phyloP scores from a whole-genome alignment of 2,888 invertebrate species.

The Sclerodermus sp. region DNA sequence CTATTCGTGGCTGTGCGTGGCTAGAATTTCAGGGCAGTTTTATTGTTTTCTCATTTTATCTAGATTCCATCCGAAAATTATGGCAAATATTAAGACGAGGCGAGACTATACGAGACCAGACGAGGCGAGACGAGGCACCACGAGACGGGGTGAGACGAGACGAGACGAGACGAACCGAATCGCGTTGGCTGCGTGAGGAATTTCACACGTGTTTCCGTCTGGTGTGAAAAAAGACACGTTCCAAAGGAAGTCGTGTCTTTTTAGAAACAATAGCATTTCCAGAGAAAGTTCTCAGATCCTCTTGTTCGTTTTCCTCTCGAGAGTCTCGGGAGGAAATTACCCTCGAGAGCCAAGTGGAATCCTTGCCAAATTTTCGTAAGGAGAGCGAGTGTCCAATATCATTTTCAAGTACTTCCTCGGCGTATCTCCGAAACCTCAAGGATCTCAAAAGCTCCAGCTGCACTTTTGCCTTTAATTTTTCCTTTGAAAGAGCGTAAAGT shows the following conservation, averaged over 20 bases:
- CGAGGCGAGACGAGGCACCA: no score
- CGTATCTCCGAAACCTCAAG: slow-evolving; percentile 15
- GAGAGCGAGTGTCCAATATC: slow-evolving; percentile 19
- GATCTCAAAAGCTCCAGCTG: no score
- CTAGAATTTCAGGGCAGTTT: slow-evolving; percentile 28
- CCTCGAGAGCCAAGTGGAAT: slow-evolving; percentile 9
- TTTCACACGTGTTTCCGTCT: no score
- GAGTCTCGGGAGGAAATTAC: slow-evolving; percentile 13
- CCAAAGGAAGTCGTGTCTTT: slow-evolving; percentile 10
- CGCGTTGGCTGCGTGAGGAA: no score
- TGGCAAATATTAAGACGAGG: no score
- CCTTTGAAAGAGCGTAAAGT: background rate
- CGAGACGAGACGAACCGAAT: no score
- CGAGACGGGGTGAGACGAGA: no score
- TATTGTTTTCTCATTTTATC: slow-evolving; percentile 9
- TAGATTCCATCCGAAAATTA: background rate
- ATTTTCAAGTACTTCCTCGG: slow-evolving; percentile 12
- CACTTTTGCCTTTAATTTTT: no score
- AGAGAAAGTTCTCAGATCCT: slow-evolving; percentile 22
- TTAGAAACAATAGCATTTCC: slow-evolving; percentile 14
- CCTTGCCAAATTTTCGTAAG: slow-evolving; percentile 37
- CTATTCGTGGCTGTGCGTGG: slow-evolving; percentile 43
- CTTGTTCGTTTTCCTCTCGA: slow-evolving; percentile 11
- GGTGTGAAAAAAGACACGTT: slow-evolving; percentile 2
- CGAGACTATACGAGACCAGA: no score